These are phyloP conservation scores for Herpetotheres cachinnans DNA, from an alignment of 2,113 vertebrate genomes.

Conservation along the genomic window DNA sequence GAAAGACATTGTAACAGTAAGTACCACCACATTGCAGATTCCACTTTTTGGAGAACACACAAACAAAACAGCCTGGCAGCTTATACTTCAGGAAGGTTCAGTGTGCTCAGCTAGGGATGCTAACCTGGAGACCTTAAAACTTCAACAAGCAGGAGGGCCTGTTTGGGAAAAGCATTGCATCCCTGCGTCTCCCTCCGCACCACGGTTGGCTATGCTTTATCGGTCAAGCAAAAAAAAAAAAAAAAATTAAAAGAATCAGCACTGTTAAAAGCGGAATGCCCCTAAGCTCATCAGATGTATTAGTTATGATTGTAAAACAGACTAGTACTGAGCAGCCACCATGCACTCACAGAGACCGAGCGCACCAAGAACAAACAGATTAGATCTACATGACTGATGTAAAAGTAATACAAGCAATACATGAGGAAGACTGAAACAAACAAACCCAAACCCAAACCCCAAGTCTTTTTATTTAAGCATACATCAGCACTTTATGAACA, in stretches of 20 bases:
- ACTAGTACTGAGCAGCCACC: background rate
- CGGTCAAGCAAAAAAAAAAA: background rate
- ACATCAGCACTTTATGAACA: background rate
- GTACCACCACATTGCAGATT: background rate
- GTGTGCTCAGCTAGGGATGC: background rate
- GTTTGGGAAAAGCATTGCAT: background rate
- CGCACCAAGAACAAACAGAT: background rate
- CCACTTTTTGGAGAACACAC: background rate
- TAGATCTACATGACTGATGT: background rate
- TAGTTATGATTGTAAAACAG: background rate
- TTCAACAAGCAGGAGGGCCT: background rate
- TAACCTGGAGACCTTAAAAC: background rate
- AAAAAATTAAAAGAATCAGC: background rate
- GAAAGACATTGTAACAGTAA: background rate
- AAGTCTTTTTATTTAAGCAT: background rate
- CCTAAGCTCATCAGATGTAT: background rate
- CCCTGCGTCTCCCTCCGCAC: background rate
- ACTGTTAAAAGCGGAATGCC: background rate
- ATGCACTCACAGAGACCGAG: background rate
- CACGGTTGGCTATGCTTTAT: accelerated
- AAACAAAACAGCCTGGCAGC: background rate
- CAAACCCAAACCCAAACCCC: background rate
- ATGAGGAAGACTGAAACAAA: background rate
- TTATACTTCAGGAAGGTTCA: background rate
- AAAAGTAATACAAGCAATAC: background rate